Conservation (phyloP, 2,888 invertebrate genomes). For the Drosophila pseudotalamancana region DNA sequence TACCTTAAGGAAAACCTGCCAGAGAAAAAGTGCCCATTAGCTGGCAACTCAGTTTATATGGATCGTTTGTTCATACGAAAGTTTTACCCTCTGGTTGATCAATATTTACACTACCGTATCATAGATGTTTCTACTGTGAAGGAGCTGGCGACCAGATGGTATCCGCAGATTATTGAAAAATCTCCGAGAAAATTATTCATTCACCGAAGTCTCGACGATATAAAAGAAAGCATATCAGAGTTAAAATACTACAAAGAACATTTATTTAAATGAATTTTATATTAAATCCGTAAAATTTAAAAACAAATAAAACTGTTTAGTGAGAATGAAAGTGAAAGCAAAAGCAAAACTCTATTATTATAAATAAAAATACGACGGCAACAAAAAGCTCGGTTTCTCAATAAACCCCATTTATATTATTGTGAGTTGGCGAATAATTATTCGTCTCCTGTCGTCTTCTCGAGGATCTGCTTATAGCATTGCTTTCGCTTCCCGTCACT, state of each 20-base stretch:
- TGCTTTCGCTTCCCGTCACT: conserved; percentile 81
- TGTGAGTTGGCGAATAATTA: conserved; percentile 79
- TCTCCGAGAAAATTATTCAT: conserved; percentile 87
- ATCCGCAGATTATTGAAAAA: conserved; percentile 86
- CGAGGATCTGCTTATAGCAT: conserved; percentile 59
- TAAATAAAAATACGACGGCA: conserved; percentile 79
- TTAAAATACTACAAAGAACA: conserved; percentile 90
- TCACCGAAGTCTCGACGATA: conserved; percentile 93
- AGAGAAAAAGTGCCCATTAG: conserved; percentile 89
- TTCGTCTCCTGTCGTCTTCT: conserved; percentile 67
- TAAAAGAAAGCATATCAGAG: conserved; percentile 93
- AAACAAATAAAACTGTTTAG: conserved; percentile 36
- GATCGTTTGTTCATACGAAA: conserved; percentile 92
- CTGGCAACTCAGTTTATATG: conserved; percentile 94
- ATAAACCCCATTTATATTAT: conserved; percentile 84
- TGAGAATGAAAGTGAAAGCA: conserved; percentile 74
- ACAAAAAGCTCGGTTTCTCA: conserved; percentile 81
- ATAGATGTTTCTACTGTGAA: conserved; percentile 97
- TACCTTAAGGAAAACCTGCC: conserved; percentile 87
- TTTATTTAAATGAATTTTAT: conserved; percentile 85
- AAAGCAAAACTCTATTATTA: conserved; percentile 80
- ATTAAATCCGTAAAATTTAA: conserved; percentile 5
- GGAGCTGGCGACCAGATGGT: conserved; percentile 93
- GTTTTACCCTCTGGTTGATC: conserved; percentile 90
- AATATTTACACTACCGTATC: conserved; percentile 95